phyloP scores from a whole-genome alignment of 2,113 vertebrate species.

The Hirundichthys speculiger region DNA sequence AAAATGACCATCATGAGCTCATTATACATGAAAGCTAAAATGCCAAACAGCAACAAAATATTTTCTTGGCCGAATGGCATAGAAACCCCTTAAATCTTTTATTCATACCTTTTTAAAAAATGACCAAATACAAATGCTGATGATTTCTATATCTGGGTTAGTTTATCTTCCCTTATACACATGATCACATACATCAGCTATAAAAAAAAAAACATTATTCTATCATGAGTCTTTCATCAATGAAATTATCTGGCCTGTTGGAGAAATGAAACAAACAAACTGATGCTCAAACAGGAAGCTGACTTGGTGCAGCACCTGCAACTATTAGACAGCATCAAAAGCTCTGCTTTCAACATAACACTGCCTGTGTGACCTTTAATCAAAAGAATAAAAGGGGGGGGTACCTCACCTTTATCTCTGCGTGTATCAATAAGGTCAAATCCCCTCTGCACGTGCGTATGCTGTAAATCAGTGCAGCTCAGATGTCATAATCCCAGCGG shows the following conservation, averaged over 20 bases:
- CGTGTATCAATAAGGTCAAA: conserved; percentile 24
- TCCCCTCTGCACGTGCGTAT: conserved; percentile 24
- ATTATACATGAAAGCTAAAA: no score
- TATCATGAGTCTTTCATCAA: no score
- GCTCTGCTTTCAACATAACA: conserved; percentile 1
- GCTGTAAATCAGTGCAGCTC: conserved; percentile 10
- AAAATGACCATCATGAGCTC: no score
- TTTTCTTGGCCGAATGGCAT: no score
- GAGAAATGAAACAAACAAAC: no score
- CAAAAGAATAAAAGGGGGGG: conserved; percentile 20
- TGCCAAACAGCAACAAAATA: no score
- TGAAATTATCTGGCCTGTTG: no score
- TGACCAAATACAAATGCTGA: no score
- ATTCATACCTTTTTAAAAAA: no score
- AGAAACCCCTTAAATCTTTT: no score
- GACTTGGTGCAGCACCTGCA: conserved; percentile 5
- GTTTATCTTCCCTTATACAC: neutral
- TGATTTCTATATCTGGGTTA: no score
- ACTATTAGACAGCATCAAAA: neutral
- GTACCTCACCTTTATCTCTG: conserved; percentile 57
- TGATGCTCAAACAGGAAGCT: no score
- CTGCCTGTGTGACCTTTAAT: neutral
- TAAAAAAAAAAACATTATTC: neutral
- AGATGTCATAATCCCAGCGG: conserved; percentile 60
- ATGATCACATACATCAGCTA: neutral